A percentile compares a stretch with the other conserved stretches of the same genome.
Conservation (phyloP, 2,113 vertebrate genomes). For the Stigmatopora nigra region DNA sequence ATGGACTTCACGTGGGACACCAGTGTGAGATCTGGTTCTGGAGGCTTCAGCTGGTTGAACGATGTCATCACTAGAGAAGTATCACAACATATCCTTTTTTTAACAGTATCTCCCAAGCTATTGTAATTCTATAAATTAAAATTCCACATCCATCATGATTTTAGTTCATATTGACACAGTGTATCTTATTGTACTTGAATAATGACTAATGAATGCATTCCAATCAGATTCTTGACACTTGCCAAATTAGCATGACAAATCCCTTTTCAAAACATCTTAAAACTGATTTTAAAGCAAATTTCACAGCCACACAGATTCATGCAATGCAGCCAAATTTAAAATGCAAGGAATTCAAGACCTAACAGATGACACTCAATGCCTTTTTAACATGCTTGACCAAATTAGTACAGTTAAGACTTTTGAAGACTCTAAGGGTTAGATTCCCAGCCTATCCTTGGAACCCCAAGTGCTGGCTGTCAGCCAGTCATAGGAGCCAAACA, state of each 20-base stretch:
- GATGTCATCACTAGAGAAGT: slow-evolving; percentile 60
- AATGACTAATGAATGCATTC: background rate
- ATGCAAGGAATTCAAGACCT: no score
- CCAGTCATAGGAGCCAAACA: background rate
- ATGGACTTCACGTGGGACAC: slow-evolving; percentile 58
- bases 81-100: slow-evolving; percentile 2
- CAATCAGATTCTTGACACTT: background rate
- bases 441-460: background rate
- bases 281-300: no score
- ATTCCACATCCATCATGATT: background rate
- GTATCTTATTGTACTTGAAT: background rate
- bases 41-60: slow-evolving; percentile 53
- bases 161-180: background rate
- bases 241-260: no score
- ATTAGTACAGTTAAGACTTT: no score
- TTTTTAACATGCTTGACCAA: no score
- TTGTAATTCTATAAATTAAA: background rate
- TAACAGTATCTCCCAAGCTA: background rate
- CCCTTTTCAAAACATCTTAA: no score
- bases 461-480: background rate
- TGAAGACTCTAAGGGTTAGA: no score
- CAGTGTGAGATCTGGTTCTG: slow-evolving; percentile 48
- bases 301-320: no score
- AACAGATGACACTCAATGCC: no score
- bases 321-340: no score